A percentile compares a stretch with the other conserved stretches of the same genome.
phyloP scores from a whole-genome alignment of 2,797 vertebrate species.

The Orientallactaga sibirica region DNA sequence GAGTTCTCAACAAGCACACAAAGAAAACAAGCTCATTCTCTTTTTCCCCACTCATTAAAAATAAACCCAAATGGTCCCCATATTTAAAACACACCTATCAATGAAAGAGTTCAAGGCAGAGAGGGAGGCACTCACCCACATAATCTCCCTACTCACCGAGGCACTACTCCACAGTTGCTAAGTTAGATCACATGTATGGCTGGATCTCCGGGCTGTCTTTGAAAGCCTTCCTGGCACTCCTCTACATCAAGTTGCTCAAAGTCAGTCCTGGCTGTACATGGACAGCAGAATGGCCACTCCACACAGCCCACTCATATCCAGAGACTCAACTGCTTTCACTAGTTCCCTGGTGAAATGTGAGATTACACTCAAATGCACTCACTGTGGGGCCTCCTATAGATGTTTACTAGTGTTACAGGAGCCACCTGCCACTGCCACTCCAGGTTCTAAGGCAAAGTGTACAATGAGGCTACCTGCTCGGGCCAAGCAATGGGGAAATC shows the following conservation, averaged over 20 bases:
- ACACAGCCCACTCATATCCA: neutral
- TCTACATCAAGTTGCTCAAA: neutral
- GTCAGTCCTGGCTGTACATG: neutral
- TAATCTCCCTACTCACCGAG: constrained; percentile 75
- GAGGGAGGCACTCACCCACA: constrained; percentile 20
- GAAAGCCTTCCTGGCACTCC: neutral
- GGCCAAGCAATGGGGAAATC: neutral
- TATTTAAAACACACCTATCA: constrained; percentile 62
- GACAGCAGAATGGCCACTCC: neutral
- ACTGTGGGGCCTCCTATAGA: neutral
- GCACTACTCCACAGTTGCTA: constrained; percentile 75
- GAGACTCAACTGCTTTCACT: neutral
- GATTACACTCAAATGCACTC: neutral
- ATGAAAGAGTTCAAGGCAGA: constrained; percentile 58
- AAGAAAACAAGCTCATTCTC: constrained; percentile 15
- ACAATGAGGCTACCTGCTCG: too few species aligned
- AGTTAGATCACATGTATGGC: neutral
- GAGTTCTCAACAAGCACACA: constrained; percentile 20
- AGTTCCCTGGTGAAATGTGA: neutral
- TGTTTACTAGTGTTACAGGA: too few species aligned
- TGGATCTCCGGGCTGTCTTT: neutral
- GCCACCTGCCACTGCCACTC: constrained; percentile 1
- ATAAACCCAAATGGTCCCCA: constrained; percentile 51
- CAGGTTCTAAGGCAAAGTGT: neutral
- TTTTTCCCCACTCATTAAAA: constrained; percentile 67